Evolutionary conservation across 2,113 vertebrate species (phyloP).

Genomic region (Lanius ludovicianus): DNA sequence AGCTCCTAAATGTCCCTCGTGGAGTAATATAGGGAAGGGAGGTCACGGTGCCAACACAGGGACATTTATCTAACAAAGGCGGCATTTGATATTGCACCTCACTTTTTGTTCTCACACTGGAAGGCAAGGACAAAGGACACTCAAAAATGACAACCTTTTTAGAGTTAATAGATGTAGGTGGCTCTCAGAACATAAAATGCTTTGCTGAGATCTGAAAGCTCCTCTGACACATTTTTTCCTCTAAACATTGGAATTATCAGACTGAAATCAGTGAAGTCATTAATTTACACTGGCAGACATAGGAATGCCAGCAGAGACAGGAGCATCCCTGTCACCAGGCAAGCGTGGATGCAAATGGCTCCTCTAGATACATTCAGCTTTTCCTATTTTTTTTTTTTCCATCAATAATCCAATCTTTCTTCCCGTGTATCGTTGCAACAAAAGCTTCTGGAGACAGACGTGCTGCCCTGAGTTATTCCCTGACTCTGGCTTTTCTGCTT

Average conservation of each 20-base stretch:
- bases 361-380: background rate
- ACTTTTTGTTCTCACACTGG: background rate
- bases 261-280: background rate
- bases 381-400: background rate
- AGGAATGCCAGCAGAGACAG: background rate
- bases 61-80: background rate
- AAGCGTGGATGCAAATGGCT: background rate
- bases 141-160: background rate
- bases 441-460: background rate
- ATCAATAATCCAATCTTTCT: background rate
- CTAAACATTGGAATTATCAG: background rate
- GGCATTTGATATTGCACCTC: background rate
- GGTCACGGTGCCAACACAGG: fast-evolving
- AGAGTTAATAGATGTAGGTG: background rate
- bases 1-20: background rate
- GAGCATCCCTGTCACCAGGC: background rate
- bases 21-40: background rate
- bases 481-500: background rate
- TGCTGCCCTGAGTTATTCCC: background rate
- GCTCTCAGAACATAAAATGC: background rate
- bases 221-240: background rate
- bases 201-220: background rate
- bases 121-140: background rate
- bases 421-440: background rate
- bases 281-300: background rate